phyloP scores from a whole-genome alignment of 1,140 invertebrate species.

The Bombyx mandarina region DNA sequence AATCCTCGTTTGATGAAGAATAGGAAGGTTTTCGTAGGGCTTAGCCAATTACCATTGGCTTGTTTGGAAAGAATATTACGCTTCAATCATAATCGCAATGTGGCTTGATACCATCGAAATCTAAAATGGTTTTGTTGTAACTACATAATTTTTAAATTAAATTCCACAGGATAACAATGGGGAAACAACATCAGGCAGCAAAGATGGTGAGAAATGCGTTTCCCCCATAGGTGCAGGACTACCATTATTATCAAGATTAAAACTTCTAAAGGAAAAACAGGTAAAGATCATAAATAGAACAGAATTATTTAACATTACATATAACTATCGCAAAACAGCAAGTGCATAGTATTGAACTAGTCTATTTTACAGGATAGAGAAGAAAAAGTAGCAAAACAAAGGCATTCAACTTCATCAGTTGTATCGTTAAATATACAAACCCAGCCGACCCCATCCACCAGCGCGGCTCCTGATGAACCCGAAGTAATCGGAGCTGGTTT shows the following conservation, averaged over 20 bases:
- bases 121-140: too few relatives aligned
- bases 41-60: too few relatives aligned
- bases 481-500: conserved; percentile 80
- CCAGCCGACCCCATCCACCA: conserved; percentile 61
- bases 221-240: conserved; percentile 86
- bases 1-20: too few relatives aligned
- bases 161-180: conserved; percentile 30
- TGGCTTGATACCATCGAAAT: too few relatives aligned
- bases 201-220: conserved; percentile 70
- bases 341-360: conserved; percentile 19
- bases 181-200: conserved; percentile 68
- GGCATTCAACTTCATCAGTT: conserved; percentile 52
- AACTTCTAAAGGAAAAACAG: conserved; percentile 88
- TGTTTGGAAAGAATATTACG: too few relatives aligned
- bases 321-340: conserved; percentile 20
- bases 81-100: too few relatives aligned
- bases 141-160: conserved; percentile 9
- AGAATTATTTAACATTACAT: not conserved
- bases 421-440: conserved; percentile 44
- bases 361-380: conserved; percentile 66
- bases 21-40: too few relatives aligned
- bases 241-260: conserved; percentile 82
- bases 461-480: conserved; percentile 60
- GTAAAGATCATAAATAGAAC: conserved; percentile 52
- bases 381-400: conserved; percentile 69